Conservation (phyloP, 2,797 vertebrate genomes). For the Adelosebastes latens region DNA sequence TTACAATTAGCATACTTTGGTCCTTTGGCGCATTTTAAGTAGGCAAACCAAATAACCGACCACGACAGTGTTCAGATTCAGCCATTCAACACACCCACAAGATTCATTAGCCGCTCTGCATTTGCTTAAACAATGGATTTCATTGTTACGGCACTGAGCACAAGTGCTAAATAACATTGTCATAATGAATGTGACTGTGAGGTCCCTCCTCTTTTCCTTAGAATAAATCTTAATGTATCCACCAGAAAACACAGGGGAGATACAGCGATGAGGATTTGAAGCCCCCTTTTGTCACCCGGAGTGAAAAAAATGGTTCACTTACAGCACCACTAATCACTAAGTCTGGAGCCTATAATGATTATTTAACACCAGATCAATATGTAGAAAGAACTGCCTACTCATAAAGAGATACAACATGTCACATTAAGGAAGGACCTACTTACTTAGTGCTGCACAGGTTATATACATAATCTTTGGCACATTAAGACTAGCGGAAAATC, state of each 20-base stretch:
- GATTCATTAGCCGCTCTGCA: slow-evolving; percentile 8
- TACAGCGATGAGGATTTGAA: slow-evolving; percentile 26
- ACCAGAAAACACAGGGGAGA: slow-evolving; percentile 36
- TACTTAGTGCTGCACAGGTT: slow-evolving; percentile 25
- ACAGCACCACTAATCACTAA: slow-evolving; percentile 68
- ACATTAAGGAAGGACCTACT: slow-evolving; percentile 38
- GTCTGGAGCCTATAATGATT: slow-evolving; percentile 68
- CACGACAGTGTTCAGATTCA: slow-evolving; percentile 6
- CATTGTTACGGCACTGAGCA: background rate
- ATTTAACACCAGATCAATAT: slow-evolving; percentile 77
- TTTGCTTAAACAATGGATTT: slow-evolving; percentile 27
- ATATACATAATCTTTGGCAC: slow-evolving; percentile 52
- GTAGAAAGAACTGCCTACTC: slow-evolving; percentile 57
- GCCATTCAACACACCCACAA: background rate
- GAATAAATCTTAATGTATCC: slow-evolving; percentile 50
- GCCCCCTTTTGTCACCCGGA: slow-evolving; percentile 41
- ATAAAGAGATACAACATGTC: slow-evolving; percentile 63
- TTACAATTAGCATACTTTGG: slow-evolving; percentile 72
- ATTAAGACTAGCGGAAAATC: slow-evolving; percentile 23
- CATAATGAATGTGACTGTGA: slow-evolving; percentile 1
- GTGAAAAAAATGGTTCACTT: slow-evolving; percentile 50
- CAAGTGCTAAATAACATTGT: slow-evolving; percentile 11
- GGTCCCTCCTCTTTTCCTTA: slow-evolving; percentile 24
- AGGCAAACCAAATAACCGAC: slow-evolving; percentile 27
- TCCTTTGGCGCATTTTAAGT: slow-evolving; percentile 55